Evolutionary conservation across 1,140 invertebrate genomes (phyloP).

Genomic region (Pogonomyrmex californicus): DNA sequence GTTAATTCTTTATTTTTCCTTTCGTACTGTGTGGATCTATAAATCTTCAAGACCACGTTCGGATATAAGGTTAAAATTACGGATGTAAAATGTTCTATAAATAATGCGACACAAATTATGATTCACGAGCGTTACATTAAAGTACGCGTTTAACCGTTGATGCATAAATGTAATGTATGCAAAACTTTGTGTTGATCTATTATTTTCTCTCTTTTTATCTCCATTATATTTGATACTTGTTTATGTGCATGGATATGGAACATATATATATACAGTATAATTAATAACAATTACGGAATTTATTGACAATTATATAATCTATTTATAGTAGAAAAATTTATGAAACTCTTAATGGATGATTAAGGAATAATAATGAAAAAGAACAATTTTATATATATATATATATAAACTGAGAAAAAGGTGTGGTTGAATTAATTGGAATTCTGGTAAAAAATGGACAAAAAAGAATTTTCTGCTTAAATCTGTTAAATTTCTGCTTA

Average conservation of each 20-base stretch:
- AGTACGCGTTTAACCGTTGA: not conserved
- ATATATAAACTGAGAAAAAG: no score
- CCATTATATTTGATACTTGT: not conserved
- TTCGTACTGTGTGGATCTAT: not conserved
- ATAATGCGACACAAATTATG: slow-evolving; percentile 13
- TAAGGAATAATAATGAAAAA: not conserved
- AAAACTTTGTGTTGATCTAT: not conserved
- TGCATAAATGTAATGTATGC: not conserved
- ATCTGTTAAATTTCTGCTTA: no score
- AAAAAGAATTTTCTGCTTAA: no score
- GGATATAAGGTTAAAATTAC: not conserved
- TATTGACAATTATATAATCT: not conserved
- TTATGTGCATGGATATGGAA: not conserved
- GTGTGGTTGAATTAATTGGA: no score
- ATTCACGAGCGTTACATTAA: not conserved
- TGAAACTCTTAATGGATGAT: not conserved
- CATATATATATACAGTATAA: not conserved
- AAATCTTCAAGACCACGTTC: not conserved
- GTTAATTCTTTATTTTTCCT: not conserved
- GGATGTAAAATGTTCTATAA: slow-evolving; percentile 29
- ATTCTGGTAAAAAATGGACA: no score
- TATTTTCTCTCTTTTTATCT: not conserved
- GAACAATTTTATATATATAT: not conserved
- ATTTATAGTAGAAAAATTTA: not conserved
- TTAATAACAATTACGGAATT: not conserved